Conservation (phyloP, 53 echinoderm and acorn worm species). For the Apostichopus leukothele region DNA sequence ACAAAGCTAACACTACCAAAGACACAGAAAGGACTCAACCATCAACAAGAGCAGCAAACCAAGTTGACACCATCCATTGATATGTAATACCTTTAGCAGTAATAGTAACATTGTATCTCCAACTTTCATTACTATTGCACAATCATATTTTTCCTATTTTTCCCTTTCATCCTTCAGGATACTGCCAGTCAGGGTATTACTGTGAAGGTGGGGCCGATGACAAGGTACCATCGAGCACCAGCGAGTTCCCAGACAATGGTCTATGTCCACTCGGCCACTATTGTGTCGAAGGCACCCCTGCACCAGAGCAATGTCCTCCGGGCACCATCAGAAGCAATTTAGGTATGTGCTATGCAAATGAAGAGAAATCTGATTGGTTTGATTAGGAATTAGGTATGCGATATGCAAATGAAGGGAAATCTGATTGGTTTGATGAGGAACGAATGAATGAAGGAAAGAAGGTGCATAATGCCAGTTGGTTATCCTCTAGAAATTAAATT, state of each 20-base stretch:
- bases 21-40: no score
- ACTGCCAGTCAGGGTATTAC: slow-evolving; percentile 83
- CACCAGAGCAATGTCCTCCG: slow-evolving; percentile 79
- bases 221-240: slow-evolving; percentile 64
- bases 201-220: slow-evolving; percentile 79
- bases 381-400: slow-evolving; percentile 10
- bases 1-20: no score
- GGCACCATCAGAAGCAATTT: slow-evolving; percentile 80
- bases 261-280: slow-evolving; percentile 86
- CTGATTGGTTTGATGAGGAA: no score
- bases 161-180: slow-evolving; percentile 48
- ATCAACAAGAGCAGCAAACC: no score
- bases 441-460: no score
- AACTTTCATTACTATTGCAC: no score
- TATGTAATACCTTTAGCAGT: no score
- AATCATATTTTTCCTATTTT: no score
- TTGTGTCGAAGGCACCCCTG: slow-evolving; percentile 87
- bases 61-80: no score
- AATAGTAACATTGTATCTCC: no score
- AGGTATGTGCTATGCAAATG: slow-evolving; percentile 48
- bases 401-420: neutral
- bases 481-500: no score
- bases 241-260: slow-evolving; percentile 76
- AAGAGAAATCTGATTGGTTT: neutral
- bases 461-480: no score